Percentiles rank a stretch among this genome's conserved stretches.
These are phyloP conservation scores for Drosophila prolongata DNA, from an alignment of 2,888 invertebrate species.

Conservation along the genomic window DNA sequence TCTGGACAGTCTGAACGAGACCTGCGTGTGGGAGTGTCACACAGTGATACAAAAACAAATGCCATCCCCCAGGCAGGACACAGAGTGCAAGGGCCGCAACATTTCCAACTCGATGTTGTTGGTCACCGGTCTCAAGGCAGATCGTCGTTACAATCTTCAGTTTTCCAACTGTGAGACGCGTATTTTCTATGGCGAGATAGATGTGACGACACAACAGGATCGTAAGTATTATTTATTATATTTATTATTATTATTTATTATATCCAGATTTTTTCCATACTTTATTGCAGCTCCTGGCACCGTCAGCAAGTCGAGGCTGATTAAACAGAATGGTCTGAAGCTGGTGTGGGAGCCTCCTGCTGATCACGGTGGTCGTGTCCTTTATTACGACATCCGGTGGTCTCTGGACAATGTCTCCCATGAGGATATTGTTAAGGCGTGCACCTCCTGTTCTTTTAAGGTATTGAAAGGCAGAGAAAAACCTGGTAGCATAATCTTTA, in stretches of 20 bases:
- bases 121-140: constrained; percentile 75
- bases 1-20: constrained; percentile 76
- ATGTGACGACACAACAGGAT: constrained; percentile 82
- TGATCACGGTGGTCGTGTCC: constrained; percentile 83
- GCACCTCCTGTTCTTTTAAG: constrained; percentile 77
- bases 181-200: constrained; percentile 80
- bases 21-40: constrained; percentile 81
- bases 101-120: constrained; percentile 76
- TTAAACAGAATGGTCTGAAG: constrained; percentile 81
- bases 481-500: neutral
- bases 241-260: neutral
- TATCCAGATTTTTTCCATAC: fast-evolving
- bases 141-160: constrained; percentile 76
- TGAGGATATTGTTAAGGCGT: constrained; percentile 80
- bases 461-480: constrained; percentile 38
- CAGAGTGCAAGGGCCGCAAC: constrained; percentile 72
- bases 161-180: constrained; percentile 81
- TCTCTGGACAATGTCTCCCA: constrained; percentile 82
- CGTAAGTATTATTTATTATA: constrained; percentile 70
- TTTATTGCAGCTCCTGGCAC: constrained; percentile 81
- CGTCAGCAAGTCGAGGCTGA: constrained; percentile 81
- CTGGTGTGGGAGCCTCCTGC: constrained; percentile 83
- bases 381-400: constrained; percentile 83
- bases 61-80: constrained; percentile 73
- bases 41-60: constrained; percentile 68